Base-by-base conservation (phyloP, 1,140 invertebrate genomes). In the Archivesica marissinica region DNA sequence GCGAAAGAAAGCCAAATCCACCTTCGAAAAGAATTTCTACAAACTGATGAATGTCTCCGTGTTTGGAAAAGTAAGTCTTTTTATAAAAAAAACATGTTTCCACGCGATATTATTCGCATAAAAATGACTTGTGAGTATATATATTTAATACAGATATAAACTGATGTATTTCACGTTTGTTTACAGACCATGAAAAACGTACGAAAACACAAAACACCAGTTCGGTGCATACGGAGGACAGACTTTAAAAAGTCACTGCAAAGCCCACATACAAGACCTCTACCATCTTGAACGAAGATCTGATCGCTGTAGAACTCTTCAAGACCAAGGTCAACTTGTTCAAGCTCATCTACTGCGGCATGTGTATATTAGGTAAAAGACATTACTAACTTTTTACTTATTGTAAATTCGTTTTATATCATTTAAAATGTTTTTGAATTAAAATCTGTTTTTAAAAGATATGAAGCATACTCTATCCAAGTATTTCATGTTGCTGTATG, bases 41-140 rank as follows among this genome's bases (percentile, higher is more conserved):
- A 95, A 95, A 90, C 82, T 94, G 6, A 91, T 94, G 88, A 94
- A 93, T 76, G 94, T 95, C 82, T 68, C 88, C 6, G 88, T 93
- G 94, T 94, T 90, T 70, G 87, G n/a, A n/a, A n/a, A n/a, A n/a
- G 84, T 3, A 86, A 85, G 23, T n/a, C n/a, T n/a, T n/a, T n/a
- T n/a, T n/a, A n/a, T n/a, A n/a, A n/a, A n/a, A n/a, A n/a, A n/a
- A n/a, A n/a, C n/a, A n/a, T n/a, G n/a, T n/a, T n/a, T n/a, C n/a
- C n/a, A n/a, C n/a, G n/a, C n/a, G n/a, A n/a, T n/a, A n/a, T n/a
- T n/a, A n/a, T n/a, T n/a, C n/a, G n/a, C n/a, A n/a, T n/a, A n/a
- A n/a, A n/a, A n/a, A n/a, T n/a, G n/a, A n/a, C n/a, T n/a, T n/a
- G n/a, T n/a, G n/a, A n/a, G n/a, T n/a, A n/a, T n/a, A n/a, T n/a